Evolutionary conservation across 1,140 invertebrate species (phyloP).

Genomic region (Danaus plexippus): DNA sequence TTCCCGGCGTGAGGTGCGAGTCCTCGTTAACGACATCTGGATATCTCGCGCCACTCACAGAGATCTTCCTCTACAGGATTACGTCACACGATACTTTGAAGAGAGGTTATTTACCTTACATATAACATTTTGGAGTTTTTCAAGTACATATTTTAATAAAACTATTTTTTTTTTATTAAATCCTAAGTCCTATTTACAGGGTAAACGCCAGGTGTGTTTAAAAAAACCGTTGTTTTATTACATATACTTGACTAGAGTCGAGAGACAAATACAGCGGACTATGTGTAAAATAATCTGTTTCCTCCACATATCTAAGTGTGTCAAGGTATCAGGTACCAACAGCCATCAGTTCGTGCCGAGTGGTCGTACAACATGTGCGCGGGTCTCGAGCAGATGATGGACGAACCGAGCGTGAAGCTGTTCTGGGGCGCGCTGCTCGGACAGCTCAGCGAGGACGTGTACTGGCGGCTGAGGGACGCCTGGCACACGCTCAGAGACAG

Average conservation of each 20-base stretch:
- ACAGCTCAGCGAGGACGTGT: constrained; percentile 54
- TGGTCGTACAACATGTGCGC: constrained; percentile 69
- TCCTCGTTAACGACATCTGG: constrained; percentile 66
- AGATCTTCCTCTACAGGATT: constrained; percentile 55
- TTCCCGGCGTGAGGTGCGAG: constrained; percentile 59
- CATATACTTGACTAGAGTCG: too few relatives aligned
- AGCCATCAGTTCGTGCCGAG: constrained; percentile 54
- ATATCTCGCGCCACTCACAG: constrained; percentile 32
- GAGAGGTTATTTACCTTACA: constrained; percentile 36
- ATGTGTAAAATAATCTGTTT: too few relatives aligned
- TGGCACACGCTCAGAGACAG: constrained; percentile 43
- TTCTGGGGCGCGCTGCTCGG: constrained; percentile 62
- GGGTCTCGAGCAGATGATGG: constrained; percentile 57
- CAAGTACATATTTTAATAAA: too few relatives aligned
- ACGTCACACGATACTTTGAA: constrained; percentile 59
- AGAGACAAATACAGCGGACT: too few relatives aligned
- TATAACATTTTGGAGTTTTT: too few relatives aligned
- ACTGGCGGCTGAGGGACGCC: constrained; percentile 49
- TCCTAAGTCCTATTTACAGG: too few relatives aligned
- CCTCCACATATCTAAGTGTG: too few relatives aligned
- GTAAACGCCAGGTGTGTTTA: too few relatives aligned
- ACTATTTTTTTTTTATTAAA: too few relatives aligned
- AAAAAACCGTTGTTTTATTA: too few relatives aligned
- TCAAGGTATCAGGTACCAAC: constrained; percentile 45
- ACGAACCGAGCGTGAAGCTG: constrained; percentile 60